Evolutionary conservation across 2,797 vertebrate species (phyloP).

Genomic region (Helostoma temminkii): DNA sequence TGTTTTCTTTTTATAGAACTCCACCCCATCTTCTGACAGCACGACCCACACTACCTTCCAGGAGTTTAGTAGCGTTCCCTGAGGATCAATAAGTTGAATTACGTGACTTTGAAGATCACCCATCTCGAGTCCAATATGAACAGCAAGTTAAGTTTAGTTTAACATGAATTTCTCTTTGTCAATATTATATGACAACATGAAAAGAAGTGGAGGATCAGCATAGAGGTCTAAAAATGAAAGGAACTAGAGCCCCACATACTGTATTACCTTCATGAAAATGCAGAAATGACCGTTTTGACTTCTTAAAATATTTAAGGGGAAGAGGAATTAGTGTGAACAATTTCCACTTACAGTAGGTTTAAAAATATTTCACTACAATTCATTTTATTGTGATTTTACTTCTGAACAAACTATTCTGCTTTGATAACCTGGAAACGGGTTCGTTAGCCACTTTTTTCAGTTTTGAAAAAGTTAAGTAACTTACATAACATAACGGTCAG

Average conservation of each 20-base stretch:
- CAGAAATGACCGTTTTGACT: slow-evolving; percentile 14
- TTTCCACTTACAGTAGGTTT: not conserved
- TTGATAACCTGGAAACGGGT: not conserved
- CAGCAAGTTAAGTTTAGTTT: too few species aligned
- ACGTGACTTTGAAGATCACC: not conserved
- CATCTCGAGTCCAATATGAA: too few species aligned
- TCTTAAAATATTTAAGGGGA: not conserved
- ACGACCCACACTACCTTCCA: slow-evolving; percentile 96
- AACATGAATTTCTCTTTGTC: too few species aligned
- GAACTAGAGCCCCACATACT: not conserved
- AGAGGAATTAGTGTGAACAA: not conserved
- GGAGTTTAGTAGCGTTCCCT: slow-evolving; percentile 93
- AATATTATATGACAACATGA: too few species aligned
- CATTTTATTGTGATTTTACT: not conserved
- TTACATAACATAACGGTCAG: not conserved
- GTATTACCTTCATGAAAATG: slow-evolving; percentile 3
- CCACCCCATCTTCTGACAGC: slow-evolving; percentile 92
- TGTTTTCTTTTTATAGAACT: slow-evolving; percentile 96
- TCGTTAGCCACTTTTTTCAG: not conserved
- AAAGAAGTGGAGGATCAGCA: slow-evolving; percentile 5
- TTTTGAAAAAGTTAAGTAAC: too few species aligned
- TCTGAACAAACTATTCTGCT: slow-evolving; percentile 10
- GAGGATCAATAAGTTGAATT: slow-evolving; percentile 22
- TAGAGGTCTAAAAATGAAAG: not conserved
- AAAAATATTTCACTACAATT: not conserved